Percentiles rank a stretch among this genome's conserved stretches.
Evolutionary conservation across 2,113 vertebrate genomes (phyloP).

Genomic region (Rhabdomys dilectus): DNA sequence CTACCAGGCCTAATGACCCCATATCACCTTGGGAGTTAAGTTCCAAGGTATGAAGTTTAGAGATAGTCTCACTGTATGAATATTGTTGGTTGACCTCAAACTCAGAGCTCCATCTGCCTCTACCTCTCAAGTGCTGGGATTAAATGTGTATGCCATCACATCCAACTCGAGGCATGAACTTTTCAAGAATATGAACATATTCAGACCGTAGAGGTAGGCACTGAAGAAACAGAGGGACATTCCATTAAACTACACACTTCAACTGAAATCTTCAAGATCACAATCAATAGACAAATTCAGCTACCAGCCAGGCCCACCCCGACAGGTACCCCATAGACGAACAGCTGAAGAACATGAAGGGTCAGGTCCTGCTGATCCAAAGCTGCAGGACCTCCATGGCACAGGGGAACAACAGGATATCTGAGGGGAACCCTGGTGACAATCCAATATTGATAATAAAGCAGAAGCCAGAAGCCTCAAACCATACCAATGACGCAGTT

Average conservation of each 20-base stretch:
- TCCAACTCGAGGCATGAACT: neutral
- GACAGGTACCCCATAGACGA: neutral
- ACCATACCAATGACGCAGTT: neutral
- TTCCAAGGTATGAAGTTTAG: neutral
- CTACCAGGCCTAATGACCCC: neutral
- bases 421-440: neutral
- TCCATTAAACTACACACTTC: slow-evolving; percentile 4
- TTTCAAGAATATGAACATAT: neutral
- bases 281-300: neutral
- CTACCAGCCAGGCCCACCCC: neutral
- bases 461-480: neutral
- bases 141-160: neutral
- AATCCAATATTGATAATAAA: neutral
- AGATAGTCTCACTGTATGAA: neutral
- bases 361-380: neutral
- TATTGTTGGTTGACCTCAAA: neutral
- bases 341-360: neutral
- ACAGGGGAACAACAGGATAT: neutral
- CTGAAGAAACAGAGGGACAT: neutral
- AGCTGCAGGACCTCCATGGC: neutral
- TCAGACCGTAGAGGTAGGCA: neutral
- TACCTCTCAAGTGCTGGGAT: neutral
- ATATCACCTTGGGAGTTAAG: neutral
- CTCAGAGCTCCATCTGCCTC: neutral
- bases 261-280: slow-evolving; percentile 18